Percentiles rank a stretch among this genome's conserved stretches.
These are phyloP conservation scores for Okapia johnstoni DNA, from an alignment of 2,113 vertebrate species.

Conservation along the genomic window DNA sequence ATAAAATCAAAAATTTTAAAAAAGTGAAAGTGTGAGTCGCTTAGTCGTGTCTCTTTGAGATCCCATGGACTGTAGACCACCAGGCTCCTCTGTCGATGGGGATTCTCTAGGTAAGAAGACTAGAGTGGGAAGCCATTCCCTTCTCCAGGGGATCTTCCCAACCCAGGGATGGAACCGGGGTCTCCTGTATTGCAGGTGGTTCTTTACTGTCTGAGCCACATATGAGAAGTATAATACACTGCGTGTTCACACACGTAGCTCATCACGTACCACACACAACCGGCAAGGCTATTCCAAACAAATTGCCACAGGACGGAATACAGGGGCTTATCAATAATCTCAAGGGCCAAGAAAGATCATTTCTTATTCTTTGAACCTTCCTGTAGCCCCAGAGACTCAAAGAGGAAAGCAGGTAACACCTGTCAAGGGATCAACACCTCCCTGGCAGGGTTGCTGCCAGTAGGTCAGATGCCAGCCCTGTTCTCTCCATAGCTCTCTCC, in stretches of 20 bases:
- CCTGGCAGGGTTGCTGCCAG: not conserved
- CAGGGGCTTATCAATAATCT: accelerated
- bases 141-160: not conserved
- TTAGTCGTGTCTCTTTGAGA: not conserved
- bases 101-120: not conserved
- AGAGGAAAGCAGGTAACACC: not conserved
- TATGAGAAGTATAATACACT: accelerated
- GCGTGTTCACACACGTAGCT: accelerated
- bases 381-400: not conserved
- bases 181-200: not conserved
- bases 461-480: not conserved
- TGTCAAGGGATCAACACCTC: too few species aligned
- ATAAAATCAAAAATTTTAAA: not conserved
- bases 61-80: not conserved
- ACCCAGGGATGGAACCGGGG: not conserved
- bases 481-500: too few species aligned
- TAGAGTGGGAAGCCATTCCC: not conserved
- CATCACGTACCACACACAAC: accelerated
- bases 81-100: not conserved
- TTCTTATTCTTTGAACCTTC: not conserved
- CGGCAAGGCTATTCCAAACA: not conserved
- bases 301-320: not conserved
- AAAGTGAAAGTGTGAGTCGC: not conserved
- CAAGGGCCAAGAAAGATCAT: not conserved
- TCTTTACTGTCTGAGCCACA: accelerated